Percentiles rank a stretch among this genome's conserved stretches.
Conservation (phyloP, 2,888 invertebrate genomes). For the Chironomus tentans region DNA sequence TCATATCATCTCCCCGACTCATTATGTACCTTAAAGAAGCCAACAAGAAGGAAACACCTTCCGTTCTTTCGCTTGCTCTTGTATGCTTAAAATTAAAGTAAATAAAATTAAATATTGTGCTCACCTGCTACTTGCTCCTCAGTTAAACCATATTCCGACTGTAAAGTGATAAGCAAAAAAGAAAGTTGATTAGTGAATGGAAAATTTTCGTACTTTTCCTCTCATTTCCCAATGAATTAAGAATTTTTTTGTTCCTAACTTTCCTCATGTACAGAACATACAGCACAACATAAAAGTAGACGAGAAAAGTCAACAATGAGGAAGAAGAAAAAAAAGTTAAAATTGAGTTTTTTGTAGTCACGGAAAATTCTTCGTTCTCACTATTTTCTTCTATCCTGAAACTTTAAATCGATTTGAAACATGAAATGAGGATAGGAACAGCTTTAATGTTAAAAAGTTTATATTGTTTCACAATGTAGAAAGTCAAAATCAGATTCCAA, state of each 20-base stretch:
- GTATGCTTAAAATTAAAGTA: not conserved
- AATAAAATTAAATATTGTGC: slow-evolving; percentile 28
- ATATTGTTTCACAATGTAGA: no score
- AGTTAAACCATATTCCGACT: slow-evolving; percentile 79
- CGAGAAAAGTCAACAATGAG: not conserved
- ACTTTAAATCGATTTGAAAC: not conserved
- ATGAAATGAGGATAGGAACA: not conserved
- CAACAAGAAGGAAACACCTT: no score
- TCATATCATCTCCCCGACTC: no score
- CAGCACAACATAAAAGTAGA: not conserved
- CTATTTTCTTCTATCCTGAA: not conserved
- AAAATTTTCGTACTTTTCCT: not conserved
- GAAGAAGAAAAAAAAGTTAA: not conserved
- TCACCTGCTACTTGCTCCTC: slow-evolving; percentile 83
- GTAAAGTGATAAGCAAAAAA: slow-evolving; percentile 41
- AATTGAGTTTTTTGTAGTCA: slow-evolving; percentile 1
- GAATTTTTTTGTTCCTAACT: no score
- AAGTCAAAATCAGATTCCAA: no score
- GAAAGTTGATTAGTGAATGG: slow-evolving; percentile 28
- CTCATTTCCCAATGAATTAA: no score
- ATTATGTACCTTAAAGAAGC: no score
- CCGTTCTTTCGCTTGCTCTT: no score
- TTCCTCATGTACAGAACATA: no score
- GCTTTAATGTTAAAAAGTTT: no score
- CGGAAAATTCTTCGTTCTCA: not conserved